A percentile compares a stretch with the other conserved stretches of the same genome.
These are phyloP conservation scores for Myotis myotis DNA, from an alignment of 2,797 vertebrate species.

Conservation along the genomic window DNA sequence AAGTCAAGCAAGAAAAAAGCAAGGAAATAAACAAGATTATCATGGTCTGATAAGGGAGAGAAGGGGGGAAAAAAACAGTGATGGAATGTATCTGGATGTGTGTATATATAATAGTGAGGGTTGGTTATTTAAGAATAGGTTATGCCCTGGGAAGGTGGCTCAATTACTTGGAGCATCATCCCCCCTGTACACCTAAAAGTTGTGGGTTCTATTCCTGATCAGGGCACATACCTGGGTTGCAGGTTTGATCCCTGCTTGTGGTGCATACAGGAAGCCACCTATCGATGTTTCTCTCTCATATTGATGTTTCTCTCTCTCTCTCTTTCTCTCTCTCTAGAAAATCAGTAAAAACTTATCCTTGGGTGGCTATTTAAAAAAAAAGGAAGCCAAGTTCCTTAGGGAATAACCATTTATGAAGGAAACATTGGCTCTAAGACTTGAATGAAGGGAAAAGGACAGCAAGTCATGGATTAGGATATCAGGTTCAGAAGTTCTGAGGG, in stretches of 20 bases:
- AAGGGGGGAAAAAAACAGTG: not conserved
- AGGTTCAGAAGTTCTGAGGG: not conserved
- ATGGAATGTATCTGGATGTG: not conserved
- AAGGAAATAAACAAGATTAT: conserved; percentile 23
- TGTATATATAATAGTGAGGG: not conserved
- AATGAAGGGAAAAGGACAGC: not conserved
- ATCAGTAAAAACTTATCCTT: not conserved
- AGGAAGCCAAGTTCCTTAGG: not conserved
- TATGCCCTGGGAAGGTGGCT: not conserved
- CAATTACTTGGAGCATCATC: not conserved
- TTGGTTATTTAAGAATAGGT: not conserved
- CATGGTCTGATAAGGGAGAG: not conserved
- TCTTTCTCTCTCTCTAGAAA: not conserved
- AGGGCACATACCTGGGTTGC: not conserved
- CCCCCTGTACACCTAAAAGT: not conserved
- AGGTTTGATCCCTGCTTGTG: not conserved
- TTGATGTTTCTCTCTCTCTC: not conserved
- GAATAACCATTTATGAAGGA: not conserved
- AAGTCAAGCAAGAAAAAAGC: not conserved
- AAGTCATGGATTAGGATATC: not conserved
- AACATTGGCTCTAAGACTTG: not conserved
- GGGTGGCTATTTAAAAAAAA: not conserved
- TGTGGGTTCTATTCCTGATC: not conserved
- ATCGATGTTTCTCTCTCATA: not conserved
- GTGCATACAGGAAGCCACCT: not conserved